Percentiles rank a stretch among this genome's conserved stretches.
Conservation (phyloP, 2,797 vertebrate species). For the Coilia nasus region DNA sequence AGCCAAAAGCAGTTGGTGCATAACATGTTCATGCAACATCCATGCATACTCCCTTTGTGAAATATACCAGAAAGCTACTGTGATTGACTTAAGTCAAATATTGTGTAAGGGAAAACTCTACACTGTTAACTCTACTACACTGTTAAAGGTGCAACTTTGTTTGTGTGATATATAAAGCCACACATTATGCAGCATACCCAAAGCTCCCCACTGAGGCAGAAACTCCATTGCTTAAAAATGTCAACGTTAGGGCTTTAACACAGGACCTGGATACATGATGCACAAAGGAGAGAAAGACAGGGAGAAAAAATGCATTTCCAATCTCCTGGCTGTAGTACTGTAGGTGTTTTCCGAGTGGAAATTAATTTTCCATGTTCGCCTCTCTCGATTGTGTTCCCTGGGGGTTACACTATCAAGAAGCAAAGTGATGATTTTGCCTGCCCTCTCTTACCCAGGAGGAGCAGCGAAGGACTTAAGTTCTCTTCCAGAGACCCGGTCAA, state of each 20-base stretch:
- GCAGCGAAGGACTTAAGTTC: constrained; percentile 65
- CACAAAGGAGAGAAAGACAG: background rate
- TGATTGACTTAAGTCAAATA: background rate
- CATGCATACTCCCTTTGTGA: background rate
- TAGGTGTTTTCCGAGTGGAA: constrained; percentile 51
- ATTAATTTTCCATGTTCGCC: constrained; percentile 69
- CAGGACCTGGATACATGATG: background rate
- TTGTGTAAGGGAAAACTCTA: background rate
- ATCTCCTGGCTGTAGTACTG: constrained; percentile 30
- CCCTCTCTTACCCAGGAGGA: constrained; percentile 53
- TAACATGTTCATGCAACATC: constrained; percentile 1
- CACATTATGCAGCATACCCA: background rate
- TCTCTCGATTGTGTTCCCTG: constrained; percentile 57
- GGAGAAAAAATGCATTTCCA: constrained; percentile 43
- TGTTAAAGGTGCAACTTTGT: background rate
- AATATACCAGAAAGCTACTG: background rate
- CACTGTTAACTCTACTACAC: background rate
- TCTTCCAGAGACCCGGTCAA: constrained; percentile 52
- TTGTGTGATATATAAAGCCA: background rate
- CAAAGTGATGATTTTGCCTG: constrained; percentile 71
- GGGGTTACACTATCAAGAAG: constrained; percentile 55
- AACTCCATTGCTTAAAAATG: background rate
- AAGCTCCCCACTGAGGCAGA: background rate
- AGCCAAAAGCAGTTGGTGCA: background rate
- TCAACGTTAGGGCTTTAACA: background rate